Evolutionary conservation across 2,113 vertebrate species (phyloP).

Genomic region (Centropus unirufus): DNA sequence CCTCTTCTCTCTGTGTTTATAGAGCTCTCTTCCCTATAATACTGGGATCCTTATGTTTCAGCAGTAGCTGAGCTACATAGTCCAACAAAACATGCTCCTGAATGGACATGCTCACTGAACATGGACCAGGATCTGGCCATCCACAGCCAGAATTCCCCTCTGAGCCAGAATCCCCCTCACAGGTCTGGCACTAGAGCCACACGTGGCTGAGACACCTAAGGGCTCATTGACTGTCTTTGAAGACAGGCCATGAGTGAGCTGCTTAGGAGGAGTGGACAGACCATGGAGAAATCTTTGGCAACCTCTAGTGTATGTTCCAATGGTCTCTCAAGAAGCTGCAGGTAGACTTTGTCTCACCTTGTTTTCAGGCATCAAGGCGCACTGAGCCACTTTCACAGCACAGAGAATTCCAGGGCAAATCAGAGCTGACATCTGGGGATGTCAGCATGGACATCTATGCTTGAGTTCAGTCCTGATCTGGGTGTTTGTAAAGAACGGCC

Average conservation of each 20-base stretch:
- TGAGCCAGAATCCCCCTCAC: too few relatives aligned
- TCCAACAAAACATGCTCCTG: neutral
- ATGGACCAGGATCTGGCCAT: neutral
- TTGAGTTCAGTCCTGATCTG: neutral
- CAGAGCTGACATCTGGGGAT: neutral
- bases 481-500: neutral
- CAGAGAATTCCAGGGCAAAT: neutral
- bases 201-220: neutral
- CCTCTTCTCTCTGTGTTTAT: neutral
- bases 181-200: neutral
- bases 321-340: neutral
- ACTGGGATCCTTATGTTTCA: neutral
- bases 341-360: neutral
- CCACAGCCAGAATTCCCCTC: neutral
- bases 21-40: neutral
- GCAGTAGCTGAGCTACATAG: neutral
- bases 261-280: neutral
- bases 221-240: neutral
- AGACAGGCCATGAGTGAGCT: neutral
- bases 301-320: rapidly evolving
- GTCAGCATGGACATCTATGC: neutral
- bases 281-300: neutral
- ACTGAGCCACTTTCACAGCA: neutral
- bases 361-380: neutral
- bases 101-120: neutral